These are phyloP conservation scores for Arizona elegans DNA, from an alignment of 2,113 vertebrate genomes.

Conservation along the genomic window DNA sequence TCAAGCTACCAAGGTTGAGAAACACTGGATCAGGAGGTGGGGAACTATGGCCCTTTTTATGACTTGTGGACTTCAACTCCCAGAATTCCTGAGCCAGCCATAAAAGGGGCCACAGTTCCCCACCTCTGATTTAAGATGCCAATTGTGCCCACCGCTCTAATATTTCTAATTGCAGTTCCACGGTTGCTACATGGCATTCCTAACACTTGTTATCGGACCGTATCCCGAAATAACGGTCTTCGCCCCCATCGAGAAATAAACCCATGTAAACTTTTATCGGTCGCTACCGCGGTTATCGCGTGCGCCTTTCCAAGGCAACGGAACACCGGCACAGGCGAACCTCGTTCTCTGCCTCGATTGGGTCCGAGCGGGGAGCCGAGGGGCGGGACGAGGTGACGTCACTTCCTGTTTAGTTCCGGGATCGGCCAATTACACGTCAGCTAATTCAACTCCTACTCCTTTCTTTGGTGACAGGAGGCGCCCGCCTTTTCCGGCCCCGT, in stretches of 20 bases:
- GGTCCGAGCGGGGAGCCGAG: background rate
- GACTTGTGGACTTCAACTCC: background rate
- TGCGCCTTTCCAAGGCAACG: fast-evolving
- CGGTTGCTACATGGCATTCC: background rate
- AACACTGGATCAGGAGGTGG: no score
- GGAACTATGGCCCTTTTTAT: background rate
- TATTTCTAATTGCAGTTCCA: background rate
- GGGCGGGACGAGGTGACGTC: background rate
- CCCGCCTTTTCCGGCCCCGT: slow-evolving; percentile 16
- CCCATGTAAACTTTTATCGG: background rate
- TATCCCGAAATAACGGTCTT: background rate
- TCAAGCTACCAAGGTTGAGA: no score
- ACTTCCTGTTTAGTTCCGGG: background rate
- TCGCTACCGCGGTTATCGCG: no score
- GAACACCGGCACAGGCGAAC: background rate
- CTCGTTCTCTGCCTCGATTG: background rate
- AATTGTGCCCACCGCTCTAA: background rate
- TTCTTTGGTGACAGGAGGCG: background rate
- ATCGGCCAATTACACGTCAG: slow-evolving; percentile 7
- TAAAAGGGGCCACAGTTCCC: background rate
- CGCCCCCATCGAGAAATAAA: background rate
- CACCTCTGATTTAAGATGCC: background rate
- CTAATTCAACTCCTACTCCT: background rate
- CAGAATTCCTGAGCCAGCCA: background rate
- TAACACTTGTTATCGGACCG: background rate